Evolutionary conservation across 2,797 vertebrate species (phyloP), one percentile per base, ranked within the genome.

Genomic region (Erpetoichthys calabaricus): DNA sequence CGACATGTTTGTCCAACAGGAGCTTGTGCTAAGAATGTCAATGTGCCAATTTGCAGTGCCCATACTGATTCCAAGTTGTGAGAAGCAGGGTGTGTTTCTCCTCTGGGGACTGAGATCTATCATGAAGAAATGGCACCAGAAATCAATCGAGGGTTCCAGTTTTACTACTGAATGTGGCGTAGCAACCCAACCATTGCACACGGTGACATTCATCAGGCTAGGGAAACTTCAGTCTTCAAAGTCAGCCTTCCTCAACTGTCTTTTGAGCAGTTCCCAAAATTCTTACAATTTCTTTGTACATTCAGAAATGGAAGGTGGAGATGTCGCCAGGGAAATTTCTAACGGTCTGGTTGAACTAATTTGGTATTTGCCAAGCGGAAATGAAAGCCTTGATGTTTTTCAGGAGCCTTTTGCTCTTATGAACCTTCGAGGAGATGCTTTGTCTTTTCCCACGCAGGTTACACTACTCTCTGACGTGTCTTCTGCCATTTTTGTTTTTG

Each of bases 31-130:
- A 3, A 85, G 86, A 68, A 89, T 90, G 87, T 82, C 85, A 2
- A 80, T 86, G 73, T 89, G 89, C 65, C 80, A 80, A 70, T 89
- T 89, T 61, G 80, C 88, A 44, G 81, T 91, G 3, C 89, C 89
- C 9, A 70, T 91, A 1, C 64, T 90, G 51, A 69, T 90, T 59
- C 86, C 85, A 25, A 25, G 25, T 25, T 25, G 25, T 25, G 70
- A 72, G 45, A 2, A 25, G 25, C 25, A 25, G 25, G 25, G 25
- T 25, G 25, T 25, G 3, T 68, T 80, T 42, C 62, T 79, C 54
- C 67, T 80, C 5, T 80, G 74, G 76, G 75, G 75, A 49, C 50
- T 80, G 64, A 55, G 79, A 63, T 68, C 61, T 0, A 58, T 79
- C 0, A 56, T 75, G 58, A 69, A 67, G 66, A 74, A 67, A 3